Base-by-base conservation (phyloP, 2,797 vertebrate species). In the Pipistrellus pipistrellus region DNA sequence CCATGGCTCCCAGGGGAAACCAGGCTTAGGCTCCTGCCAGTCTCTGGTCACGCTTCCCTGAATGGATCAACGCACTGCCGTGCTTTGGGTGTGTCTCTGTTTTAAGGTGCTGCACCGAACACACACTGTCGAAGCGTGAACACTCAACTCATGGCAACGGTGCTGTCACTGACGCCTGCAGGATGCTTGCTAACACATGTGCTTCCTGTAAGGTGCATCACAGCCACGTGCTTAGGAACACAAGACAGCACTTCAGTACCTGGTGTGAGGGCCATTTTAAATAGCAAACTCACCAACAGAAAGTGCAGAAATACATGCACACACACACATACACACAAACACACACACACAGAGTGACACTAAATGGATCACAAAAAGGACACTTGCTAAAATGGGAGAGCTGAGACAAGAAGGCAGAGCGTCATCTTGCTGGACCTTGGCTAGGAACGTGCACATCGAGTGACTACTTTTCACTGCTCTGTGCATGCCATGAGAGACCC, bases 391-490 rank as follows among this genome's bases (percentile, higher is more conserved):
- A 76, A 46, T 1, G 3, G 1, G 23, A 51, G n/a, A 71, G 30
- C 83, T 25, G 83, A 51, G 68, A 48, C 9, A 2, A 13, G 23
- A 30, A 17, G 64, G 44, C 44, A 75, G 41, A 87, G 46, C 2
- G 0, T 4, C 1, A 0, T 30, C 69, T 27, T 2, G 10, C 17
- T 84, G 21, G 10, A 4, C 32, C 44, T 71, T 25, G 13, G 44
- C 86, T 4, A 3, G 55, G n/a, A 46, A 51, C 1, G 1, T 27
- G 48, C 14, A 6, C 2, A 2, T 32, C 1, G 2, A 76, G 27
- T 15, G 4, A 48, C 46, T 38, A 20, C 44, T 15, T 4, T 77
- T 7, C 71, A 30, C 20, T 1, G 6, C 35, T 30, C 46, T 68
- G n/a, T 17, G 41, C 3, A 1, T 1, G 10, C 6, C 62, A 51